Evolutionary conservation across 53 echinoderm and acorn worm genomes (phyloP).

Genomic region (Glandiceps talaboti): DNA sequence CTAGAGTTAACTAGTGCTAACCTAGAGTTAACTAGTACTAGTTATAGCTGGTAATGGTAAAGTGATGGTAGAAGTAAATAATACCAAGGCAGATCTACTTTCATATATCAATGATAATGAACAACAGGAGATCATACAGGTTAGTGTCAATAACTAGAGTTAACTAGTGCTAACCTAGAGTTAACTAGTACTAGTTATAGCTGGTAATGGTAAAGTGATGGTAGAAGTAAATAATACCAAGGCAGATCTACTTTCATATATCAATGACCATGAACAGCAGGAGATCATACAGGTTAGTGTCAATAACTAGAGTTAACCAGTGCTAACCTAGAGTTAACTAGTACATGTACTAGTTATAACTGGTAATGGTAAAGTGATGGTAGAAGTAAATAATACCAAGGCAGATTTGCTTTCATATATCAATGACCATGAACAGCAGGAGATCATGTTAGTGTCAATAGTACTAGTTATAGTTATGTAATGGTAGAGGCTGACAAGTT

Average conservation of each 20-base stretch:
- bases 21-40: conserved; percentile 27
- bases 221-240: conserved; percentile 17
- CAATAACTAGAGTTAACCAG: no score
- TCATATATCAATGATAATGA: background rate
- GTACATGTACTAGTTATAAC: conserved; percentile 30
- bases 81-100: conserved; percentile 5
- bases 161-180: no score
- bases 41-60: conserved; percentile 40
- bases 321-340: no score
- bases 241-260: conserved; percentile 4
- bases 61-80: conserved; percentile 27
- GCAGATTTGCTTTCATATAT: conserved; percentile 7
- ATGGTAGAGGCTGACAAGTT: no score
- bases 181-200: conserved; percentile 29
- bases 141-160: no score
- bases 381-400: conserved; percentile 14
- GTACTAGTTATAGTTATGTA: no score
- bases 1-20: no score
- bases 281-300: background rate
- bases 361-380: conserved; percentile 37
- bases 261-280: background rate
- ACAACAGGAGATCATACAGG: background rate
- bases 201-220: conserved; percentile 38
- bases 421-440: no score
- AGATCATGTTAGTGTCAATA: no score